Conservation (phyloP, 2,888 invertebrate genomes). For the Drosophila quinaria region DNA sequence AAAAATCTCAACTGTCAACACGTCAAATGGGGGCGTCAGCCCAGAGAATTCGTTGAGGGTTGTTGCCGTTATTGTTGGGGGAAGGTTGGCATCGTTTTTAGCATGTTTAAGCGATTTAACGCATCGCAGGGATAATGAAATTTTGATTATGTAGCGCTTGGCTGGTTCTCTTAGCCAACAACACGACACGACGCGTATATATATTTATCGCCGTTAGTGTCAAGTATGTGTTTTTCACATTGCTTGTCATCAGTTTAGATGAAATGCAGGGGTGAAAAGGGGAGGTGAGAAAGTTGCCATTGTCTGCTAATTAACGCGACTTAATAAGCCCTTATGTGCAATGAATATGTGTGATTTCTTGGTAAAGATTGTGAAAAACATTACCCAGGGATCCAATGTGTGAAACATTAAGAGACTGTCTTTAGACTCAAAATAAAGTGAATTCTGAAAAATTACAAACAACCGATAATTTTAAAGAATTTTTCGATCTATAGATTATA, state of each 20-base stretch:
- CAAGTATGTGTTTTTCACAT: slow-evolving; percentile 47
- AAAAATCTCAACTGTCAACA: slow-evolving; percentile 81
- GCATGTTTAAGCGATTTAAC: slow-evolving; percentile 83
- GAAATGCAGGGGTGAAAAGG: neutral
- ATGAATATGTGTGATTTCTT: slow-evolving; percentile 11
- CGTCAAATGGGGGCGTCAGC: slow-evolving; percentile 64
- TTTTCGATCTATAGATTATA: neutral
- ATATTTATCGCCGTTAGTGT: slow-evolving; percentile 61
- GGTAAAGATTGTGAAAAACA: slow-evolving; percentile 17
- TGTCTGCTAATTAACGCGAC: slow-evolving; percentile 58
- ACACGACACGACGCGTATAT: slow-evolving; percentile 27
- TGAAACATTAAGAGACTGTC: neutral
- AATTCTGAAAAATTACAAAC: neutral
- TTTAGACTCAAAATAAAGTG: neutral
- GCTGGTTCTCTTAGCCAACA: slow-evolving; percentile 58
- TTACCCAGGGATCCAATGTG: neutral
- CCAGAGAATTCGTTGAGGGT: slow-evolving; percentile 16
- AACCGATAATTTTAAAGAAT: neutral
- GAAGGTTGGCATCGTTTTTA: slow-evolving; percentile 53
- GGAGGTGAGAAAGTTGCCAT: slow-evolving; percentile 13
- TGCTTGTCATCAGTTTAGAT: slow-evolving; percentile 14
- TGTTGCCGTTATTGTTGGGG: neutral
- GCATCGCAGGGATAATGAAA: slow-evolving; percentile 82
- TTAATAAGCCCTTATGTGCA: slow-evolving; percentile 31
- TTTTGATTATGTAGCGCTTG: slow-evolving; percentile 80